Conservation (phyloP, 1,140 invertebrate genomes). For the Drosophila santomea region DNA sequence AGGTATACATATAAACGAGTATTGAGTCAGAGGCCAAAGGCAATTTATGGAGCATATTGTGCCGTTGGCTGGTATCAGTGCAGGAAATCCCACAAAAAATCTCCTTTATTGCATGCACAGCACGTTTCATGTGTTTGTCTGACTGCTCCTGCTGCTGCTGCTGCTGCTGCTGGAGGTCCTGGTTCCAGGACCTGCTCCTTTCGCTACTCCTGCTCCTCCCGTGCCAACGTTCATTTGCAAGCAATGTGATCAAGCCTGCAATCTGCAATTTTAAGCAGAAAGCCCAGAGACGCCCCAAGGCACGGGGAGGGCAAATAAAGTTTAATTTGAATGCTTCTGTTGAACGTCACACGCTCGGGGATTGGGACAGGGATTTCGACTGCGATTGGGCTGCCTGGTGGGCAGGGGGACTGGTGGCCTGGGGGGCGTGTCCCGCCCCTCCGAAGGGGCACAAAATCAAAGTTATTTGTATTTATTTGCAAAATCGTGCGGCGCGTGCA, state of each 20-base stretch:
- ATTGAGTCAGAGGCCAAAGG: slow-evolving; percentile 47
- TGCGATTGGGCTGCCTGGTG: slow-evolving; percentile 14
- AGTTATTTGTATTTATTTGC: slow-evolving; percentile 83
- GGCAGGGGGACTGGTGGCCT: too few relatives aligned
- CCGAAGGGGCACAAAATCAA: slow-evolving; percentile 69
- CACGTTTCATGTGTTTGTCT: slow-evolving; percentile 79
- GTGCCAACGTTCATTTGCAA: slow-evolving; percentile 71
- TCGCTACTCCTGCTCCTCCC: background rate
- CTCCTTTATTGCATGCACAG: slow-evolving; percentile 81
- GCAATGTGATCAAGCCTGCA: slow-evolving; percentile 82
- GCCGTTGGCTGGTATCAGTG: slow-evolving; percentile 67
- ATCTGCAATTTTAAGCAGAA: slow-evolving; percentile 78
- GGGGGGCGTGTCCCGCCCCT: slow-evolving; percentile 7
- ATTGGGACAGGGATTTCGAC: slow-evolving; percentile 3
- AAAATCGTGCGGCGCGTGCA: slow-evolving; percentile 77
- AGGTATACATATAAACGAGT: slow-evolving; percentile 16
- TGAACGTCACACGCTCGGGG: slow-evolving; percentile 62
- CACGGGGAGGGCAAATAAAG: slow-evolving; percentile 74
- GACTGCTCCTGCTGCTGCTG: slow-evolving; percentile 21
- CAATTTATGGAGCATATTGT: slow-evolving; percentile 78
- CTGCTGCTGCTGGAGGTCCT: background rate
- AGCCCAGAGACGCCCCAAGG: slow-evolving; percentile 62
- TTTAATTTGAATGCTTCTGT: slow-evolving; percentile 82
- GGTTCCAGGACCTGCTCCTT: background rate
- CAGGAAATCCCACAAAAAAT: slow-evolving; percentile 79